These are phyloP conservation scores for Echeneis naucrates DNA, from an alignment of 2,797 vertebrate genomes.

Conservation along the genomic window DNA sequence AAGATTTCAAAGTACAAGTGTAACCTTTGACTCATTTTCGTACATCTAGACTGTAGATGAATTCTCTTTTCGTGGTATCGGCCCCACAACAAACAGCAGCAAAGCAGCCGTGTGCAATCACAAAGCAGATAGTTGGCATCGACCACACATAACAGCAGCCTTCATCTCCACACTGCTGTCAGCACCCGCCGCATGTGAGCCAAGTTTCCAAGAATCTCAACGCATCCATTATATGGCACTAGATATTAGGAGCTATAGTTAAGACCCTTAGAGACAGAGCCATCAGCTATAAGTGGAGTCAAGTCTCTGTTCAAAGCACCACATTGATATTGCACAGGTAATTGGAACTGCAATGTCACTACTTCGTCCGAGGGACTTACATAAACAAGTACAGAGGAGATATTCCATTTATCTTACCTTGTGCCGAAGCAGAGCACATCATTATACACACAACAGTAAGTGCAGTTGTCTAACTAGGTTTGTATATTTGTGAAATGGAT, in stretches of 20 bases:
- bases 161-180: constrained; percentile 48
- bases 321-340: constrained; percentile 80
- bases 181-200: constrained; percentile 44
- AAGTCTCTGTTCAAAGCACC: constrained; percentile 73
- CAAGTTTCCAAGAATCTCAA: constrained; percentile 51
- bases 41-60: not conserved
- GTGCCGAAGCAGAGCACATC: constrained; percentile 72
- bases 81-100: constrained; percentile 9
- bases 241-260: constrained; percentile 64
- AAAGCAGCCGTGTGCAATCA: not conserved
- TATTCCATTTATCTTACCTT: constrained; percentile 83
- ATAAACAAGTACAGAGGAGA: constrained; percentile 76
- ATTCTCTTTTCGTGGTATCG: constrained; percentile 20
- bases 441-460: constrained; percentile 69
- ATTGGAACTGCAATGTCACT: constrained; percentile 79
- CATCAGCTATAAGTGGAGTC: constrained; percentile 75
- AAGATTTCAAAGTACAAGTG: not conserved
- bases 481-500: constrained; percentile 74
- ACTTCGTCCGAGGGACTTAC: constrained; percentile 71
- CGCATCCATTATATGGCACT: constrained; percentile 63
- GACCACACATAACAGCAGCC: constrained; percentile 27
- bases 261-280: constrained; percentile 70
- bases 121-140: constrained; percentile 24
- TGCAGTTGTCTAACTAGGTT: constrained; percentile 69
- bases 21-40: constrained; percentile 5